Base-by-base conservation (phyloP, 2,113 vertebrate genomes). In the Gnathonemus longibarbis region DNA sequence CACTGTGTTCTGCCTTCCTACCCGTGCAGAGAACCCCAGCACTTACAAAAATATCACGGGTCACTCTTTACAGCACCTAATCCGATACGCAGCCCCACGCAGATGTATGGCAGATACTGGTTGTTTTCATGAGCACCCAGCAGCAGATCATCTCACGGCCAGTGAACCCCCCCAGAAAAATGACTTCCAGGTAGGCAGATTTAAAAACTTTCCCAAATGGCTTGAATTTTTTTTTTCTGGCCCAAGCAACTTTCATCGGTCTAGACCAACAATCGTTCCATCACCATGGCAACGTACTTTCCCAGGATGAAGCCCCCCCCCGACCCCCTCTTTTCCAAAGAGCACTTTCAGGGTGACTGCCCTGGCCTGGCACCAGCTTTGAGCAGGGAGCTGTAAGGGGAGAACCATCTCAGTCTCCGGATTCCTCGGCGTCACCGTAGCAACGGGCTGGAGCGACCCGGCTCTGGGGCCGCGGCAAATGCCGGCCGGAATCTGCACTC, bases 231-330 rank as follows among this genome's bases (percentile, higher is more conserved):
- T 74, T 50, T 45, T 58, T 39, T 39, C 83, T 53, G 35, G 50
- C 83, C 42, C 90, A 92, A 86, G 92, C 92, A 93, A 95, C 94
- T 93, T 94, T 94, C 92, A 93, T 93, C 91, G 92, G 90, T 91
- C 92, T 91, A 92, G 87, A 93, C 93, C 91, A 93, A 93, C 94
- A 94, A 93, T 95, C 84, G 5, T 7, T 80, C 74, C 88, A 87
- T 91, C 90, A 91, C 94, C 94, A 94, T 95, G 92, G 94, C 93
- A 95, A 95, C 94, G 52, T 90, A 85, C 91, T 90, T 96, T 95
- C 95, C 94, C 94, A 95, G 93, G 93, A 91, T 77, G 89, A 88
- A 91, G 53, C 3, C 52, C 39, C 88, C 89, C 92, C 88, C 21
- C 58, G 1, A 91, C 90, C 87, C 88, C 15, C 27, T 3, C 85